Evolutionary conservation across 2,797 vertebrate species (phyloP).

Genomic region (Potorous gilbertii): DNA sequence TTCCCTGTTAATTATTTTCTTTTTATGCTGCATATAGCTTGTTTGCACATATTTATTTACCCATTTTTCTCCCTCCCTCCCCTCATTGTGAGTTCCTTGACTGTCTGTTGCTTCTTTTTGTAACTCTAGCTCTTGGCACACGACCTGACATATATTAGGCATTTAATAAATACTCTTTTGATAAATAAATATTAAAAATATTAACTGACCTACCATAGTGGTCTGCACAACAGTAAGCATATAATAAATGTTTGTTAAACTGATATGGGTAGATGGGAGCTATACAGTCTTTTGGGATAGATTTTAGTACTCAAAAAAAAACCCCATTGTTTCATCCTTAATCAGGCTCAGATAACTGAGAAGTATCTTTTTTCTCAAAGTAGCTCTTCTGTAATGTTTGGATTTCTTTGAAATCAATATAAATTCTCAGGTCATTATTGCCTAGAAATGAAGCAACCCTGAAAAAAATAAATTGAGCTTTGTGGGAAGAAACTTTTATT

Average conservation of each 20-base stretch:
- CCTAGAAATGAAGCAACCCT: background rate
- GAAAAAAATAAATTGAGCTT: constrained; percentile 15
- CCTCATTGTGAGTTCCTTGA: background rate
- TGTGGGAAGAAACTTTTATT: background rate
- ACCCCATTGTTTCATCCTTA: background rate
- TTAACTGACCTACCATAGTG: background rate
- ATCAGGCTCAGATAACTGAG: background rate
- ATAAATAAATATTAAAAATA: background rate
- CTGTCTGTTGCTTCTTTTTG: background rate
- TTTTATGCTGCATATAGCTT: background rate
- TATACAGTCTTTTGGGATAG: background rate
- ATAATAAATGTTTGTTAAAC: background rate
- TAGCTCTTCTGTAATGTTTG: background rate
- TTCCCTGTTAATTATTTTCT: background rate
- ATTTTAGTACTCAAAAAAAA: background rate
- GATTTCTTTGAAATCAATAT: background rate
- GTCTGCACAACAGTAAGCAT: background rate
- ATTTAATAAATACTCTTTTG: background rate
- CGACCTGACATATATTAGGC: background rate
- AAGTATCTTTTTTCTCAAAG: constrained; percentile 24
- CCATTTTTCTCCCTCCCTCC: background rate
- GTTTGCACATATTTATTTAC: background rate
- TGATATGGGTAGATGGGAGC: background rate
- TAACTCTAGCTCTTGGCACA: background rate
- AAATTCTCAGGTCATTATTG: constrained; percentile 8